Base-by-base conservation (phyloP, 2,888 invertebrate species). In the Ectropis crepuscularia region DNA sequence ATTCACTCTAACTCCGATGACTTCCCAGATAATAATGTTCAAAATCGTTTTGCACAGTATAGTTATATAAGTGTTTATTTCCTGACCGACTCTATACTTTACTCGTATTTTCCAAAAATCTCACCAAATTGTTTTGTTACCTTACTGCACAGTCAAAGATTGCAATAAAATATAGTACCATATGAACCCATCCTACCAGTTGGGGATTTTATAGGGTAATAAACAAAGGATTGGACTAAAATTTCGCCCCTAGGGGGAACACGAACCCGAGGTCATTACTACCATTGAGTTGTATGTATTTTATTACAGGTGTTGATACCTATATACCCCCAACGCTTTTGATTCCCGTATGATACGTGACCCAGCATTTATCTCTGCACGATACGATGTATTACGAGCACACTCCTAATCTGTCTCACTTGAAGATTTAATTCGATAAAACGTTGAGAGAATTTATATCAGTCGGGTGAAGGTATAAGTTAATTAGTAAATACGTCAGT, bases 171-270 rank as follows among this genome's bases (percentile, higher is more conserved):
- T 28, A 55, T 55, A 47, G 43, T 51, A 47, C 37, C 47, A 55
- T 60, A 60, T 57, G 55, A 47, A 55, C 55, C 47, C 41, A 49
- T 65, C 53, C 28, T 48, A 49, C 54, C 64, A 67, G 66, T 65
- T 65, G 53, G 68, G 46, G 65, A 68, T 67, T 70, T 72, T 72
- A 72, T 70, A 62, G 74, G 79, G 74, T 77, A 80, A 76, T 81
- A 81, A 81, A 81, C 74, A 77, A 79, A 76, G 79, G 81, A 80
- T 81, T 80, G 75, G 73, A 76, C 78, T 76, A 79, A 79, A 80
- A 76, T 79, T 76, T 78, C 74, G 75, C 75, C 80, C 74, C 77
- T 57, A 57, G 67, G 69, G 79, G 70, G 67, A 72, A 71, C 71
- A 75, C 68, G 72, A 74, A 69, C 67, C 71, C 79, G 77, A 81